These are phyloP conservation scores for Protula sp. DNA, from an alignment of 2,888 invertebrate genomes.

Conservation along the genomic window DNA sequence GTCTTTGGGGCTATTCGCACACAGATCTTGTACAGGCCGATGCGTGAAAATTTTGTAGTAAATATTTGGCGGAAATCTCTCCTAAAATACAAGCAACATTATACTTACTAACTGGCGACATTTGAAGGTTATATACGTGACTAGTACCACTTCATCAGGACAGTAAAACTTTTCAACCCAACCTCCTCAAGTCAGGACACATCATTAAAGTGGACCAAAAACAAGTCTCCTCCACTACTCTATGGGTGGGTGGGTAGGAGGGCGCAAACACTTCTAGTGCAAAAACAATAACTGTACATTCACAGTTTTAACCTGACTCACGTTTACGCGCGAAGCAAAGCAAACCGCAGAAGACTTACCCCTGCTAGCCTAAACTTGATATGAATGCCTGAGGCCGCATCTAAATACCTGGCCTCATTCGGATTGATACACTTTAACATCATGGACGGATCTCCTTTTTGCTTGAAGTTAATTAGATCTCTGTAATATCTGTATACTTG, in stretches of 20 bases:
- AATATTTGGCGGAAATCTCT: slow-evolving; percentile 52
- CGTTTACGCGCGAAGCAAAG: too few species aligned
- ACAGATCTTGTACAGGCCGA: slow-evolving; percentile 49
- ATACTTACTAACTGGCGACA: too few species aligned
- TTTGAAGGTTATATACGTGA: too few species aligned
- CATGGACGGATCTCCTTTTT: slow-evolving; percentile 46
- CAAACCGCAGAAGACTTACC: slow-evolving; percentile 36
- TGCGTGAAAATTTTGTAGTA: slow-evolving; percentile 55
- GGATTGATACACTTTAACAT: slow-evolving; percentile 53
- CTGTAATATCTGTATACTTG: slow-evolving; percentile 53
- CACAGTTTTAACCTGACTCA: too few species aligned
- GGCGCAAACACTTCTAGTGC: too few species aligned
- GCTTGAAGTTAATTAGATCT: slow-evolving; percentile 51
- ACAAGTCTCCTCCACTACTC: too few species aligned
- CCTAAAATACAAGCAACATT: slow-evolving; percentile 28
- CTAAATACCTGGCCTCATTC: slow-evolving; percentile 49
- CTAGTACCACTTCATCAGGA: too few species aligned
- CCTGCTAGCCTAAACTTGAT: slow-evolving; percentile 53
- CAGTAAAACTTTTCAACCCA: too few species aligned
- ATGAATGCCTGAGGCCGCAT: slow-evolving; percentile 49
- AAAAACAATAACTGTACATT: too few species aligned
- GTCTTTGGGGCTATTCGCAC: slow-evolving; percentile 53
- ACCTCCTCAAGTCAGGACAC: too few species aligned
- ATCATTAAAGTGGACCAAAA: too few species aligned
- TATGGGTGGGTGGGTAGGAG: too few species aligned